Evolutionary conservation across 2,113 vertebrate species (phyloP).

Genomic region (Pedionomus torquatus): DNA sequence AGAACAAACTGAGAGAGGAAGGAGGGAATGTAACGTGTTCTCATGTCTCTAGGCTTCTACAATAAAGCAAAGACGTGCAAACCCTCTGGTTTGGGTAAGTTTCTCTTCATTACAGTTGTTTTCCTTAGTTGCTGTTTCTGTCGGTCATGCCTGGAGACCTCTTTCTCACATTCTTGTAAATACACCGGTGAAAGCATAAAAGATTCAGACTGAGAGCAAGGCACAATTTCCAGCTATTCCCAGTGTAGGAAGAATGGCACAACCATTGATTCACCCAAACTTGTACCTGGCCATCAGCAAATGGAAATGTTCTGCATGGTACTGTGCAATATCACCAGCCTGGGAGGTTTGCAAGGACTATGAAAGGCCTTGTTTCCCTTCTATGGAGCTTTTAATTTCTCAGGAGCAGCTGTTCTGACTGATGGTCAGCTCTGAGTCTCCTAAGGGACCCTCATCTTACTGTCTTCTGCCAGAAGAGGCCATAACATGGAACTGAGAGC

Average conservation of each 20-base stretch:
- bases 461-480: neutral
- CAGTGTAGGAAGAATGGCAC: neutral
- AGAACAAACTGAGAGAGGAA: neutral
- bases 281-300: neutral
- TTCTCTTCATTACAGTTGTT: constrained; percentile 55
- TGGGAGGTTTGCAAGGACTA: neutral
- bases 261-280: neutral
- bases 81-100: neutral
- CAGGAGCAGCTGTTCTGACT: neutral
- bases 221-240: neutral
- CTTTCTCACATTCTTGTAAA: neutral
- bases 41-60: neutral
- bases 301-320: neutral
- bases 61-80: neutral
- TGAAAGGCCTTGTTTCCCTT: neutral
- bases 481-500: neutral
- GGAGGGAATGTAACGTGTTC: neutral
- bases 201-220: neutral
- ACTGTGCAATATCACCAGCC: neutral
- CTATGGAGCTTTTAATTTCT: neutral
- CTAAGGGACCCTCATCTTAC: neutral
- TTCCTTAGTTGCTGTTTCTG: constrained; percentile 38
- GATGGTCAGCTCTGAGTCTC: neutral
- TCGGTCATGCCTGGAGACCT: constrained; percentile 1
- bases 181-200: neutral